phyloP scores from a whole-genome alignment of 2,888 invertebrate species.

The Protophormia terraenovae region DNA sequence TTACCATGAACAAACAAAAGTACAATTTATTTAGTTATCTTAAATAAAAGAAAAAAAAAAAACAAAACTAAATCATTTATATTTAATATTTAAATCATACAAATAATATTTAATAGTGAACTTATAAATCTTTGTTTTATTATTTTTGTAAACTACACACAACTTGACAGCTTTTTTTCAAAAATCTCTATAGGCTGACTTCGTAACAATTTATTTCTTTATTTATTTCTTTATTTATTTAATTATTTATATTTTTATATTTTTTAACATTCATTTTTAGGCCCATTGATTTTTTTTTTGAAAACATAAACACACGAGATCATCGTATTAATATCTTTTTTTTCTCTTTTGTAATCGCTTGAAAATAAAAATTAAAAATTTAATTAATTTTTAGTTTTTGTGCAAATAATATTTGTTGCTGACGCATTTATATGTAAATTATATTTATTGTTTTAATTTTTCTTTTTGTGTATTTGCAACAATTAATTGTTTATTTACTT shows the following conservation, averaged over 20 bases:
- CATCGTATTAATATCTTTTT: not conserved
- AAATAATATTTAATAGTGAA: not conserved
- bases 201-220: not conserved
- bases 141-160: too few relatives aligned
- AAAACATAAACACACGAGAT: not conserved
- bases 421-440: not conserved
- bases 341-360: not conserved
- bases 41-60: not conserved
- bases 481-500: not conserved
- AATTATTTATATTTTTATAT: not conserved
- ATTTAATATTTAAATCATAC: not conserved
- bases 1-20: not conserved
- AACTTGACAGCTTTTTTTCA: not conserved
- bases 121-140: not conserved
- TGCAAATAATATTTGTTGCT: not conserved
- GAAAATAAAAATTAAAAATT: not conserved
- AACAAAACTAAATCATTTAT: not conserved
- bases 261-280: not conserved
- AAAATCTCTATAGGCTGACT: not conserved
- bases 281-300: not conserved
- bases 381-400: not conserved
- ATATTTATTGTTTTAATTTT: not conserved
- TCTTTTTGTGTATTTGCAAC: not conserved
- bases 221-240: not conserved
- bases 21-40: not conserved